Base-by-base conservation (phyloP, 2,797 vertebrate species). In the Galaxias olidus region DNA sequence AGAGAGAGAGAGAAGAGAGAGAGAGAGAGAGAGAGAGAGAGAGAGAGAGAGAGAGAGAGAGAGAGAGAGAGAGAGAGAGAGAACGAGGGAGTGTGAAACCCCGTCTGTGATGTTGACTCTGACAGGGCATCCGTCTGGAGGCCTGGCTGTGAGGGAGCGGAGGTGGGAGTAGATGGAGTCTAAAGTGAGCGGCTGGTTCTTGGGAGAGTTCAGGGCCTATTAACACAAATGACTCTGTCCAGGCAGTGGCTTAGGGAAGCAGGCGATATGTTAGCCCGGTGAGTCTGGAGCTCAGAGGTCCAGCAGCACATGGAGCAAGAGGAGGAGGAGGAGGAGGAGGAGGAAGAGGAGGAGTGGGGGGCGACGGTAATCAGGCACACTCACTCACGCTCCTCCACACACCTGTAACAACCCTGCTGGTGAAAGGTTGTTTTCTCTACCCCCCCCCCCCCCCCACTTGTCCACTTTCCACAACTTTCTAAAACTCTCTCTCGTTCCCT, bases 211-310 rank as follows among this genome's bases (percentile, higher is more conserved):
- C 44, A 12, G 61, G 45, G 64, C 59, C 59, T 40, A 18, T 70
- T 59, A 71, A 74, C 59, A 51, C 67, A 65, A 54, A 59, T 45
- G 40, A 64, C 58, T 49, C 57, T 41, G 51, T 47, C 63, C 52
- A 46, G 52, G 52, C 58, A 45, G 54, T 1, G 42, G 55, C 5
- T 55, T 59, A 44, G 79, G 68, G 72, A 78, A 84, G 71, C 77
- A 69, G 77, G 71, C 72, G 75, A 73, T 80, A 77, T 54, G 73
- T 82, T 85, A 81, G 64, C 65, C 68, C 66, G 64, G 67, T 47
- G 56, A 50, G 66, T 69, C 66, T 80, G 70, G 68, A 50, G 45
- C 52, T 58, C 14, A 53, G 30, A 17, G 48, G 59, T 30, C 30
- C 30, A 30, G 30, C 30, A 30, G 30, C 30, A 30, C 30, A 30